phyloP scores from a whole-genome alignment of 2,113 vertebrate genomes.

The Varanus komodoensis region DNA sequence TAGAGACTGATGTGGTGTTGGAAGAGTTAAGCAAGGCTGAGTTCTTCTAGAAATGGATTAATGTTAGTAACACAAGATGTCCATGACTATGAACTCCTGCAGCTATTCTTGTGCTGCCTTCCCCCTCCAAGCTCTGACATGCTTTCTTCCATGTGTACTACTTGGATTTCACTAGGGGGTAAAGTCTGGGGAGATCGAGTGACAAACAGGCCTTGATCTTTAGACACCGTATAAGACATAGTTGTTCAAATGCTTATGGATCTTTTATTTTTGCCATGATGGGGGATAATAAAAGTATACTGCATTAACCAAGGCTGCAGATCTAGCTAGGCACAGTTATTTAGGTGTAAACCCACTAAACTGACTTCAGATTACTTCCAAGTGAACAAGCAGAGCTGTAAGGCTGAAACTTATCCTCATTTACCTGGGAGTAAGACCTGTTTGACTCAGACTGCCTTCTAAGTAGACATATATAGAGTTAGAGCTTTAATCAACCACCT shows the following conservation, averaged over 20 bases:
- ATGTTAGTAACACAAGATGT: conserved; percentile 71
- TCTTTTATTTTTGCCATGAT: conserved; percentile 42
- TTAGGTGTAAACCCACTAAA: not conserved
- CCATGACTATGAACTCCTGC: conserved; percentile 61
- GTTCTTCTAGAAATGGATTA: conserved; percentile 64
- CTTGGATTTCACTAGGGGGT: conserved; percentile 68
- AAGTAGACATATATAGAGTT: not conserved
- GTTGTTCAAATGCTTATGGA: conserved; percentile 54
- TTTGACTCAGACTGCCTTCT: not conserved
- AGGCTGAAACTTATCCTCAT: not conserved
- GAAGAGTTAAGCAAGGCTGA: conserved; percentile 69
- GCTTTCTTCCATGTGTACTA: conserved; percentile 58
- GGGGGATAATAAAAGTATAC: conserved; percentile 17
- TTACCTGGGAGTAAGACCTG: too few species aligned
- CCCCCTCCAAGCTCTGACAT: conserved; percentile 74
- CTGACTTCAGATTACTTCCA: not conserved
- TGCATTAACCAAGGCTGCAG: not conserved
- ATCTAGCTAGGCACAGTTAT: not conserved
- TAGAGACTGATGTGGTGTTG: not conserved
- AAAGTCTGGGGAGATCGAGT: conserved; percentile 67
- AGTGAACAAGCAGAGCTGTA: not conserved
- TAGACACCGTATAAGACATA: conserved; percentile 41
- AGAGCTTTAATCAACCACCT: too few species aligned
- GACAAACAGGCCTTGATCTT: conserved; percentile 71
- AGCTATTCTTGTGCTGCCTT: conserved; percentile 73